Base-by-base conservation (phyloP, 1,140 invertebrate genomes). In the Brachionus rubens region DNA sequence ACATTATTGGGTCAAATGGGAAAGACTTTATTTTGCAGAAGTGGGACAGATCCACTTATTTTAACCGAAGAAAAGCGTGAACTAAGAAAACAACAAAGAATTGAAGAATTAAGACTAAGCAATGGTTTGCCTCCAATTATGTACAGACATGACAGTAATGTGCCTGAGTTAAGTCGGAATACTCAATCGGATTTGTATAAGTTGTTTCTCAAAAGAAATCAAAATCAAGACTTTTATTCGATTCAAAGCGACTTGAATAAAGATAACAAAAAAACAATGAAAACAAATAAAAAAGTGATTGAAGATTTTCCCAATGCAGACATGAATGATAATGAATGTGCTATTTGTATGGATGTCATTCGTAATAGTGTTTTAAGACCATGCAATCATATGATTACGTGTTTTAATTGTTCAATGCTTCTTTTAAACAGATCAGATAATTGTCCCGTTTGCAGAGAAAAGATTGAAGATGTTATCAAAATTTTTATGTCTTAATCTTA, bases 301-400 rank as follows among this genome's bases (percentile, higher is more conserved):
- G 16, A 72, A 14, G 65, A 68, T 1, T 43, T 28, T n/a, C n/a
- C n/a, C 33, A 3, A 14, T 10, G 6, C 52, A 5, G 52, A 28
- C 19, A 12, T 70, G 80, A 81, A 43, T 41, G 59, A 86, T 19
- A 81, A 81, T 30, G 86, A 87, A 62, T 87, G 86, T 80, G 86
- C 85, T 3, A 86, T 87, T 33, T 87, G 86, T 78, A 86, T 87
- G 86, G 85, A 86, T 76, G 80, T 80, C 26, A 67, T 80, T 10
- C 77, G 86, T 67, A 84, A 87, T 78, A 85, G 84, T 79, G 80
- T 87, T 7, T 77, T 87, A 30, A 81, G 82, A 76, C 86, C 86
- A 1, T 87, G 86, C 79, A 85, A 86, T 78, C 86, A 87, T 80
- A 81, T 87, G 80, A 82, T 86, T 52, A 85, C 85, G 0, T 87